Base-by-base conservation (phyloP, 2,113 vertebrate species). In the Delphinapterus leucas region DNA sequence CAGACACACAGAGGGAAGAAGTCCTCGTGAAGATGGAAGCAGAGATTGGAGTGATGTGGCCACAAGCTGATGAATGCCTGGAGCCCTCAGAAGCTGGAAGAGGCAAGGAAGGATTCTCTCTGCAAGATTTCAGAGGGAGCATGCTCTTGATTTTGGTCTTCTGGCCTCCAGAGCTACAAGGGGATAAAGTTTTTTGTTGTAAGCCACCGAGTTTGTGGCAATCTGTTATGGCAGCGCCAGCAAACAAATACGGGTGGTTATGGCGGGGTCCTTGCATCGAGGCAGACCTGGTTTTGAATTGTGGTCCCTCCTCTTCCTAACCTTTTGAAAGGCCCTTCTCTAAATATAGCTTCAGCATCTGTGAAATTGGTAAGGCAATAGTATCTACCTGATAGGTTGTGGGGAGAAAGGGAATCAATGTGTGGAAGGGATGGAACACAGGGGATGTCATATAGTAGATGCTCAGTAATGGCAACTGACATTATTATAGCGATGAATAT, bases 331-430 rank as follows among this genome's bases (percentile, higher is more conserved):
- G 5, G 23, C 31, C 18, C 44, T 67, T 58, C 70, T 84, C 76
- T 77, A 36, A 93, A 58, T 49, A 76, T 15, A 83, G n/a, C 28
- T 81, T 96, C 21, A 65, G 33, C 88, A 21, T 36, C 11, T 80
- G 5, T 71, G n/a, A 74, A 83, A 31, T 33, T 55, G 53, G 31
- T 26, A 74, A 83, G 68, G 61, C 44, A 26, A 26, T 25, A 61
- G 47, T 3, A 49, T 17, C 55, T 23, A 33, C 55, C 60, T 71
- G 33, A 25, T 7, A 65, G 77, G 6, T 17, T 63, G 33, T 55
- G 67, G 49, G 33, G 74, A 55, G 25, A 31, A 81, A 82, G 55
- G 44, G 28, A 77, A 7, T 80, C 67, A 15, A 11, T 26, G 2
- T 38, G 11, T n/a, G n/a, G 38, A 68, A 67, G 49, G n/a, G 15